These are phyloP conservation scores for Lymantria dispar DNA, from an alignment of 2,888 invertebrate species.

Conservation along the genomic window DNA sequence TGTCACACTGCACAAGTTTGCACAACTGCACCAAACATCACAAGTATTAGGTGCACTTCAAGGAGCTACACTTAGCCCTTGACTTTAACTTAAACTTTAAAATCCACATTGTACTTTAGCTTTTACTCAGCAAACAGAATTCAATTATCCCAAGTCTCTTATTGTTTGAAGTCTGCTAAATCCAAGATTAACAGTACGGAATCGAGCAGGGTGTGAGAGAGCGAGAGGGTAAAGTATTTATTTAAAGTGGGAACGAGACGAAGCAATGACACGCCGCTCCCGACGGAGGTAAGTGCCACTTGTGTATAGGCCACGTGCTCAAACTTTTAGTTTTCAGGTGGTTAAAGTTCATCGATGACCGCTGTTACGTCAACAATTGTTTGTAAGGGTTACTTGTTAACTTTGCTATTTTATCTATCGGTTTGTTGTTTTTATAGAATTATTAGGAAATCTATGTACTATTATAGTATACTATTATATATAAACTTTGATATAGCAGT, in stretches of 20 bases:
- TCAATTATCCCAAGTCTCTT: conserved; percentile 22
- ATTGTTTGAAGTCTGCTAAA: conserved; percentile 23
- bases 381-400: too few relatives aligned
- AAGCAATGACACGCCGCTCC: conserved; percentile 67
- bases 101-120: conserved; percentile 16
- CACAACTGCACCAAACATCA: conserved; percentile 36
- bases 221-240: conserved; percentile 63
- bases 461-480: too few relatives aligned
- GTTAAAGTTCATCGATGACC: conserved; percentile 35
- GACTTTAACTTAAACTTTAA: conserved; percentile 3
- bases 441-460: too few relatives aligned
- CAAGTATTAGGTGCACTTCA: conserved; percentile 40
- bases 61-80: conserved; percentile 30
- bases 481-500: too few relatives aligned
- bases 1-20: conserved; percentile 44
- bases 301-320: conserved; percentile 69
- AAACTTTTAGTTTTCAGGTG: conserved; percentile 57
- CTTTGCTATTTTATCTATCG: too few relatives aligned
- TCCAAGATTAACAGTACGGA: conserved; percentile 39
- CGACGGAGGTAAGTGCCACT: conserved; percentile 76
- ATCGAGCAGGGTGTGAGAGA: conserved; percentile 73
- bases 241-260: conserved; percentile 80
- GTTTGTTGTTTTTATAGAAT: too few relatives aligned
- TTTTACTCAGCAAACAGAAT: conserved; percentile 13
- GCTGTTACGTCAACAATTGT: conserved; percentile 27